Percentiles rank a stretch among this genome's conserved stretches.
Conservation (phyloP, 1,140 invertebrate species). For the Sinonovacula constricta region DNA sequence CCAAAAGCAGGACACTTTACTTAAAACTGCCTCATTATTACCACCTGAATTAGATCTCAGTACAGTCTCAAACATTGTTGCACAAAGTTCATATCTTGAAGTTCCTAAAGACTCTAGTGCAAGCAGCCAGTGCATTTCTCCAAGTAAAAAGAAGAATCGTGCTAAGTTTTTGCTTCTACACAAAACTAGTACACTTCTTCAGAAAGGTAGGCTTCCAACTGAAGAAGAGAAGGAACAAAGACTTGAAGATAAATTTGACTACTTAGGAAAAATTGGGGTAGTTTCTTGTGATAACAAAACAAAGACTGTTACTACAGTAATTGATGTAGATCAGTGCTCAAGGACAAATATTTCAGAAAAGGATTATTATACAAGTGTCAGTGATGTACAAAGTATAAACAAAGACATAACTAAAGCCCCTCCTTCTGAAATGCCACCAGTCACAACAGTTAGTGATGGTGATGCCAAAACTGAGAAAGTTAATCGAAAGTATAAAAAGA, state of each 20-base stretch:
- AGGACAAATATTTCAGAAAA: not conserved
- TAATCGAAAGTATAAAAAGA: not conserved
- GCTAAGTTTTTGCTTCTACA: conserved; percentile 47
- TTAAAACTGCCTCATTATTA: not conserved
- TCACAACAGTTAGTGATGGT: not conserved
- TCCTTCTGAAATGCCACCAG: not conserved
- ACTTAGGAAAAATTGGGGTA: conserved; percentile 32
- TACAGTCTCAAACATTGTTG: not conserved
- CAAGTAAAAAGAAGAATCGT: conserved; percentile 47
- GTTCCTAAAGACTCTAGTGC: not conserved
- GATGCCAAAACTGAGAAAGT: not conserved
- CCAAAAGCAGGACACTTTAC: not conserved
- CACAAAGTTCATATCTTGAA: not conserved
- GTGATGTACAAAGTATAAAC: not conserved
- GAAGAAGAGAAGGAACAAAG: conserved; percentile 54
- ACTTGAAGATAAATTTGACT: conserved; percentile 54
- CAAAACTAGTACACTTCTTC: conserved; percentile 46
- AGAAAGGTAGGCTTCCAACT: conserved; percentile 48
- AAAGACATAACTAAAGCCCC: not conserved
- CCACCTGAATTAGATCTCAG: not conserved
- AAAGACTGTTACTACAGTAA: not conserved
- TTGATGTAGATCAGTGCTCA: not conserved
- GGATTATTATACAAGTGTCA: not conserved
- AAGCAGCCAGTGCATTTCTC: not conserved
- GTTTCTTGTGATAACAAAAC: conserved; percentile 19